Evolutionary conservation across 2,888 invertebrate species (phyloP), one percentile per base, ranked within the genome.

Genomic region (Spicauda simplicius): DNA sequence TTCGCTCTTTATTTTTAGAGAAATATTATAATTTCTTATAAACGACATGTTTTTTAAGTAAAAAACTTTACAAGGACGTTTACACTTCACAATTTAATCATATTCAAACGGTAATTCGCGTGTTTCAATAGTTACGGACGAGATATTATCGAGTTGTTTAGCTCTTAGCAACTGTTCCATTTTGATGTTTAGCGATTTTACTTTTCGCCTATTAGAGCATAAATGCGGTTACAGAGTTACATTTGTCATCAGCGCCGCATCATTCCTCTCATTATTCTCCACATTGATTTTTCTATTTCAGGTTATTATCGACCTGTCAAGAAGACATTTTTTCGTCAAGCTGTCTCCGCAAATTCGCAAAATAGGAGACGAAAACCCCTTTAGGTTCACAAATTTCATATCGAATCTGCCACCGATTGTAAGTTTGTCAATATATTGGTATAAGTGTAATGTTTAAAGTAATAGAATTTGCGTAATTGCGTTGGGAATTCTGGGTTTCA

Each of bases 291-390:
- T 89, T 86, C 50, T 83, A 87, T 92, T 93, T 85, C 92, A 93
- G 92, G 92, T 92, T 92, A 92, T 85, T 91, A 90, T 88, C 91
- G 90, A 92, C 87, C 91, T 91, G 91, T 91, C 92, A 93, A 88
- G 91, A 85, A 84, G 91, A 91, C 91, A 91, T 91, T 91, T 92
- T 87, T 88, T 86, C 85, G 82, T 81, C 83, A 83, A 85, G 83
- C 85, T 83, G 90, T 87, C 77, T 80, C 80, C 79, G 80, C 83
- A 88, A 91, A 82, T 85, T 88, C 87, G 88, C 93, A 93, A 93
- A 92, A 93, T 93, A 93, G 93, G 93, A 90, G 93, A 93, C 91
- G 88, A 87, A 82, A 93, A 92, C 79, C 89, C 92, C 71, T 93
- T 93, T 80, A 93, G 87, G 89, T 93, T 93, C 80, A 88, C 93